Base-by-base conservation (phyloP, 2,113 vertebrate species). In the Salvelinus sp. region DNA sequence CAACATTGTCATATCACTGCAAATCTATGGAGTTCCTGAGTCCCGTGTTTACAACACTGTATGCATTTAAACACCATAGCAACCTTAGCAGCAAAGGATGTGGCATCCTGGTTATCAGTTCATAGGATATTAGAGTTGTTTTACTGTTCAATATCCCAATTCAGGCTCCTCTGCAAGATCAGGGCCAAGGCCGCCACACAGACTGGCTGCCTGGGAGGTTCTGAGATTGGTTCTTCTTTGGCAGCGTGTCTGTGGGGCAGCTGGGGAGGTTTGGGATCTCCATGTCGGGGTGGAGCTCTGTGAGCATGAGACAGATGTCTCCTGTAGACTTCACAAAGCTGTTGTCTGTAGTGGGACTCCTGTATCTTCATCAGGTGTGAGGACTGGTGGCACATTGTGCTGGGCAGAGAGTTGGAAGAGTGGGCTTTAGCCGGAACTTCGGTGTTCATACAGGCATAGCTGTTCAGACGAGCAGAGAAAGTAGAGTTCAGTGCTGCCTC, bases 141-240 rank as follows among this genome's bases (percentile, higher is more conserved):
- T 72, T 2, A 69, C 62, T 16, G 74, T 6, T 80, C 57, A 16
- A 0, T 16, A 30, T 63, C 28, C 44, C 47, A 22, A 4, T 27
- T 28, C 14, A 0, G n/a, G 16, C 14, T 22, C 2, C 62, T 48
- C 2, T 20, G 16, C 3, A 2, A 13, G 27, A 4, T 86, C 79
- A 90, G 20, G 87, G 86, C 87, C 88, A 91, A 0, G 88, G 89
- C 66, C 89, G 88, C 88, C 88, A 89, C 74, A 90, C 5, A 14
- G 76, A 72, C 63, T 84, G 83, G 70, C 44, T 69, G 76, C 38
- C 22, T 1, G 77, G 58, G 25, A 14, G 13, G 66, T 48, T 84
- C 62, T 72, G 79, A 0, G 71, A 7, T 20, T 75, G 70, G 72
- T 1, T 1, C 58, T 74, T 78, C 72, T 68, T 80, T 85, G 70